These are phyloP conservation scores for Proterorhinus semilunaris DNA, from an alignment of 2,113 vertebrate species.

Conservation along the genomic window DNA sequence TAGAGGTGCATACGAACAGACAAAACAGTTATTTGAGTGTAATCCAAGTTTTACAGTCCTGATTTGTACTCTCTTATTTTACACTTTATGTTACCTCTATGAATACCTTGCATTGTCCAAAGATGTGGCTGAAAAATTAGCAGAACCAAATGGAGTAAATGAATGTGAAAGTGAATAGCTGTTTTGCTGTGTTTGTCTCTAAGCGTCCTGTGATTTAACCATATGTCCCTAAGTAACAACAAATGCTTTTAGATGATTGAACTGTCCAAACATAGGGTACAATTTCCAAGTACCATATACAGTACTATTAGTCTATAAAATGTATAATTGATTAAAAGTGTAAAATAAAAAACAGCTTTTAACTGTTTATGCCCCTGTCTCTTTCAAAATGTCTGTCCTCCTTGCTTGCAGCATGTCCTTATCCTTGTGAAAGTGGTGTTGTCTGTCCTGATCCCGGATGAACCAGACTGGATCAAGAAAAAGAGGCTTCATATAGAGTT, in stretches of 20 bases:
- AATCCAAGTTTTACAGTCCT: neutral
- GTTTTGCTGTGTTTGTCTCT: neutral
- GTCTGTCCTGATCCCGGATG: constrained; percentile 77
- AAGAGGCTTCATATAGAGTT: constrained; percentile 75
- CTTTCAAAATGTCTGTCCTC: neutral
- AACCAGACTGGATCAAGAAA: constrained; percentile 75
- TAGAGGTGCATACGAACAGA: constrained; percentile 66
- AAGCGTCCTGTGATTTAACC: neutral
- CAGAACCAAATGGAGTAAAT: neutral
- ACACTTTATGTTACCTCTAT: neutral
- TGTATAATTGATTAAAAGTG: too few relatives aligned
- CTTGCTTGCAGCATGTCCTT: constrained; percentile 72
- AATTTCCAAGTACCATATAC: too few relatives aligned
- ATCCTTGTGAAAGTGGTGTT: constrained; percentile 74
- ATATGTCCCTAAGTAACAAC: too few relatives aligned
- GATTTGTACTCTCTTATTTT: neutral
- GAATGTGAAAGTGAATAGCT: neutral
- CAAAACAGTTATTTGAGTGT: neutral
- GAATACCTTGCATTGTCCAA: neutral
- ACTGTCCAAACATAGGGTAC: too few relatives aligned
- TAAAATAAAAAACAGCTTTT: too few relatives aligned
- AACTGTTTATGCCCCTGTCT: neutral
- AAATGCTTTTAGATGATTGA: too few relatives aligned
- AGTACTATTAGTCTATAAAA: too few relatives aligned
- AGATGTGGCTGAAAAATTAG: neutral